Evolutionary conservation across 2,888 invertebrate species (phyloP).

Genomic region (Napeogenes inachia): DNA sequence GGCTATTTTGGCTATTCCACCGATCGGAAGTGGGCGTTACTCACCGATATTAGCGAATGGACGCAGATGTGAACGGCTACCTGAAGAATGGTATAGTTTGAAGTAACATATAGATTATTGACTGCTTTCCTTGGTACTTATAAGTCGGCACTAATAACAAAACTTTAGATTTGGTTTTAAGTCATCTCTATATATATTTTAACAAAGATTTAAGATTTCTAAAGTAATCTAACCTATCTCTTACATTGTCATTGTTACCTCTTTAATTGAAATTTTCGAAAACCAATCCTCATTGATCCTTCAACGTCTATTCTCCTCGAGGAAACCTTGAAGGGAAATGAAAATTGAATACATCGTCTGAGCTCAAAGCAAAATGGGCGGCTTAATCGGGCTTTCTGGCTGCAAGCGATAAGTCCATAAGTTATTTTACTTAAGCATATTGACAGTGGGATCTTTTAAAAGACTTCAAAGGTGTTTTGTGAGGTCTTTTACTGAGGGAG

Average conservation of each 20-base stretch:
- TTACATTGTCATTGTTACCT: conserved; percentile 26
- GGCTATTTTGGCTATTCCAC: conserved; percentile 35
- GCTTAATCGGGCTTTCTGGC: conserved; percentile 30
- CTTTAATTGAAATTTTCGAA: conserved; percentile 26
- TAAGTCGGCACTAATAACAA: no score
- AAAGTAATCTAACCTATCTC: background rate
- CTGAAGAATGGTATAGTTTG: conserved; percentile 16
- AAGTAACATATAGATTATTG: conserved; percentile 5
- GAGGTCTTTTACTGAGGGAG: conserved; percentile 9
- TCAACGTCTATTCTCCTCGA: conserved; percentile 21
- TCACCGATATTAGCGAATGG: conserved; percentile 32
- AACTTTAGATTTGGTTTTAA: no score
- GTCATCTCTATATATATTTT: background rate
- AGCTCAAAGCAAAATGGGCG: conserved; percentile 27
- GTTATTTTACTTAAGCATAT: conserved; percentile 32
- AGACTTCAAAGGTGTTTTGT: conserved; percentile 20
- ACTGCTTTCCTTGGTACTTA: no score
- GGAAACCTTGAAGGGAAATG: conserved; percentile 17
- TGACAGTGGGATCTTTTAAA: conserved; percentile 17
- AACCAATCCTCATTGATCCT: conserved; percentile 21
- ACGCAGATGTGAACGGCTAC: conserved; percentile 30
- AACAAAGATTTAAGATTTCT: background rate
- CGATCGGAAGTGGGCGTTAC: conserved; percentile 26
- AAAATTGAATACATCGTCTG: conserved; percentile 20
- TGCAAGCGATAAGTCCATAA: conserved; percentile 32